Evolutionary conservation across 2,797 vertebrate genomes (phyloP), one percentile per base, ranked within the genome.

Genomic region (Sebastiscus tertius): DNA sequence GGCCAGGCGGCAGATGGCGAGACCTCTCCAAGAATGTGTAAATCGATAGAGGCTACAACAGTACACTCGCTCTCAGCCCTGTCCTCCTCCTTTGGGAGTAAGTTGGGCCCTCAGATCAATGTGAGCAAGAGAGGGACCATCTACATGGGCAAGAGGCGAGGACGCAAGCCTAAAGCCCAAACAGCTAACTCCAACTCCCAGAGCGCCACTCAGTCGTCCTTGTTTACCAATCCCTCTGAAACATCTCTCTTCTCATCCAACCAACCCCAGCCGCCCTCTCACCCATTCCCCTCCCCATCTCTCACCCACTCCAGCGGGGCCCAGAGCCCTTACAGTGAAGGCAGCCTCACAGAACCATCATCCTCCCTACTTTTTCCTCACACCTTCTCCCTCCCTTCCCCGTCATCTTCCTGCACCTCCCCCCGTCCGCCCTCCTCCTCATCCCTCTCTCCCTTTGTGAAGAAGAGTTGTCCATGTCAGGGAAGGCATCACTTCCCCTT

Each of bases 101-200:
- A 97, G 76, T 91, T 99, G 67, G 98, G 97, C 71, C 98, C 98
- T 90, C 99, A 99, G 86, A 99, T 99, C 91, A 99, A 99, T 8
- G 98, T 99, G 64, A 99, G 99, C 93, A 99, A 99, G 94, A 97
- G 98, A 94, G 99, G 98, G 73, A 99, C 99, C 1, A 99, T 99
- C 92, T 99, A 99, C 84, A 99, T 99, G 96, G 99, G 99, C 82
- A 99, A 99, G 85, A 97, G 98, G 84, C 95, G 99, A 91, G 99
- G 99, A 34, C 96, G 98, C 69, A 99, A 99, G 83, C 99, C 99
- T 3, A 99, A 99, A 94, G 95, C 95, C 62, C 93, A 93, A 65
- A 85, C 87, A 1, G 61, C 80, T 12, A 70, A 72, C 69, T 75
- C 83, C 39, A 87, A 55, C 63, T 72, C 88, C 76, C 91, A 93